A percentile compares a stretch with the other conserved stretches of the same genome.
These are phyloP conservation scores for Caenorhabditis zanzibari DNA, from an alignment of 2,888 invertebrate species.

Conservation along the genomic window DNA sequence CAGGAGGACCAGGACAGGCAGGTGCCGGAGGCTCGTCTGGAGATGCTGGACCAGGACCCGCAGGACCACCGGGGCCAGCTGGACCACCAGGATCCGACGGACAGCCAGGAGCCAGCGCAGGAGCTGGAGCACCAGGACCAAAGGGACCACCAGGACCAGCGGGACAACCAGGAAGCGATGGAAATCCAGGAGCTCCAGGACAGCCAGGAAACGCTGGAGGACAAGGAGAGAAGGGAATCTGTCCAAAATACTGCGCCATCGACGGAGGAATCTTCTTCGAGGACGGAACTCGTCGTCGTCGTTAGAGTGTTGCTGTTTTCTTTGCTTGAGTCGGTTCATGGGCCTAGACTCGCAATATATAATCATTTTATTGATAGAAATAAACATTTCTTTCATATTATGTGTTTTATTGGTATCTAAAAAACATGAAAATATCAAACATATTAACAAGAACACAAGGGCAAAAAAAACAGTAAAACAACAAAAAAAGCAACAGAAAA, in stretches of 20 bases:
- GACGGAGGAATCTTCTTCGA: constrained; percentile 79
- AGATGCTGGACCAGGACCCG: constrained; percentile 47
- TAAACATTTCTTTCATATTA: constrained; percentile 19
- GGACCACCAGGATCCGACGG: constrained; percentile 74
- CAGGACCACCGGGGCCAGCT: constrained; percentile 72
- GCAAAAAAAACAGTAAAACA: too few species aligned
- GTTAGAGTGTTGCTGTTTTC: constrained; percentile 47
- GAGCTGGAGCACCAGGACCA: constrained; percentile 70
- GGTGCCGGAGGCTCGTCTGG: constrained; percentile 11
- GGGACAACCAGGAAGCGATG: constrained; percentile 67
- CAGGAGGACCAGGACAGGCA: constrained; percentile 51
- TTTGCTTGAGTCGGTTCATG: constrained; percentile 48
- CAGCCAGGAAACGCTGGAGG: constrained; percentile 61
- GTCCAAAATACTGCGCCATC: constrained; percentile 75
- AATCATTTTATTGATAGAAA: constrained; percentile 15
- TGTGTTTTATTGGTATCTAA: not conserved
- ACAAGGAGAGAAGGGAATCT: constrained; percentile 74
- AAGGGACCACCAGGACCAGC: constrained; percentile 67
- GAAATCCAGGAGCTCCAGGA: constrained; percentile 53
- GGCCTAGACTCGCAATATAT: constrained; percentile 39
- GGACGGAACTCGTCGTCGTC: constrained; percentile 74
- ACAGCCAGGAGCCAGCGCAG: constrained; percentile 62
- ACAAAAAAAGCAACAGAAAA: too few species aligned
- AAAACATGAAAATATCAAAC: not conserved
- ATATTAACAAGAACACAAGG: not conserved